These are phyloP conservation scores for Eupithecia vulgata DNA, from an alignment of 2,888 invertebrate species.

Conservation along the genomic window DNA sequence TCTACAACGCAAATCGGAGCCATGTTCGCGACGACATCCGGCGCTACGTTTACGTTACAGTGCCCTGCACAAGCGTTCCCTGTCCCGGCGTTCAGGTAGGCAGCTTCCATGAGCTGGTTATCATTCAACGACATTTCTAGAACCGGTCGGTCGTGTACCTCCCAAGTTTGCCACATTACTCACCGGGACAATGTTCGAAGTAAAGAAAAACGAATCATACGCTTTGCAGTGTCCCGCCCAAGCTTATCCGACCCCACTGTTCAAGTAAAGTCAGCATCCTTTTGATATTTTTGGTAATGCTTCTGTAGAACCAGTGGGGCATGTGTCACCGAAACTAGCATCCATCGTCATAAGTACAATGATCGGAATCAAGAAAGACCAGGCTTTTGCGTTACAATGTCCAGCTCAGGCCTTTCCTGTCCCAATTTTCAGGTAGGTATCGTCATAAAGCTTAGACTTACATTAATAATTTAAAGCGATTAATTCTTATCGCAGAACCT, in stretches of 20 bases:
- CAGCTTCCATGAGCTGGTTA: constrained; percentile 51
- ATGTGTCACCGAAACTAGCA: constrained; percentile 87
- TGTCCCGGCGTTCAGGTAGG: constrained; percentile 80
- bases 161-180: constrained; percentile 84
- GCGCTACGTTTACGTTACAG: constrained; percentile 82
- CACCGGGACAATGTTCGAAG: constrained; percentile 83
- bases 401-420: constrained; percentile 88
- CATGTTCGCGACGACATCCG: constrained; percentile 84
- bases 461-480: constrained; percentile 8
- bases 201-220: constrained; percentile 73
- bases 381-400: constrained; percentile 84
- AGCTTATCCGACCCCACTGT: constrained; percentile 83
- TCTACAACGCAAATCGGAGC: constrained; percentile 77
- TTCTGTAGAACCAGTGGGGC: constrained; percentile 87
- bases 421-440: constrained; percentile 84
- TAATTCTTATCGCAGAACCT: constrained; percentile 65
- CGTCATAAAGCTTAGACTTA: constrained; percentile 14
- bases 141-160: constrained; percentile 76
- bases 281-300: constrained; percentile 42
- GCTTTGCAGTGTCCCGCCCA: constrained; percentile 87
- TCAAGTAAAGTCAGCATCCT: constrained; percentile 73
- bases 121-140: constrained; percentile 59
- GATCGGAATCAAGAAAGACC: constrained; percentile 78
- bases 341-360: constrained; percentile 85
- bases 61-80: constrained; percentile 89